Conservation (phyloP, 2,797 vertebrate species). For the Enteromius unitaeniatus region DNA sequence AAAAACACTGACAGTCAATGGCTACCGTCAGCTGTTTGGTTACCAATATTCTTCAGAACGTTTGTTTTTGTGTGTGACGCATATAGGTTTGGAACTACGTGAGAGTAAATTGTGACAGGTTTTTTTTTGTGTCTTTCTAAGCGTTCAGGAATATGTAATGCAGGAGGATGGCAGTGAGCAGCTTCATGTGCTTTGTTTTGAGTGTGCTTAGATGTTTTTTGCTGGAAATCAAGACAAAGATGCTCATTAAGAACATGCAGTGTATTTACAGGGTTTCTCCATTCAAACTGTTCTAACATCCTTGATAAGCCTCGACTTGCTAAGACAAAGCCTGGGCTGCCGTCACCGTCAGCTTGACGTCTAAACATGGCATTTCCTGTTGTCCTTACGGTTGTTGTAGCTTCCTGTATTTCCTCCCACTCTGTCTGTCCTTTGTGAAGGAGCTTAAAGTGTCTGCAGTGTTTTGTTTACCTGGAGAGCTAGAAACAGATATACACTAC, state of each 20-base stretch:
- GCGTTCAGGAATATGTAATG: no score
- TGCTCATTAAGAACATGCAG: neutral
- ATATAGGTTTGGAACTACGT: neutral
- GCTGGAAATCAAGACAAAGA: neutral
- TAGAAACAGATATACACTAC: neutral
- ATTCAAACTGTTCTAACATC: neutral
- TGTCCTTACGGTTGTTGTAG: conserved; percentile 65
- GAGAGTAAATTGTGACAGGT: neutral
- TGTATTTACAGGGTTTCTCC: neutral
- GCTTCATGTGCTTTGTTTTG: neutral
- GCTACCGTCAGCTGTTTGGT: neutral
- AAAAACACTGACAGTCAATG: neutral
- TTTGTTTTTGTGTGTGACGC: neutral
- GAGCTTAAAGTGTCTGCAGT: neutral
- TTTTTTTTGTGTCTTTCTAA: neutral
- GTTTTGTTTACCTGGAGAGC: neutral
- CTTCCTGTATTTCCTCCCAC: conserved; percentile 67
- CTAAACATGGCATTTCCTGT: conserved; percentile 79
- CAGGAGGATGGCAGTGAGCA: neutral
- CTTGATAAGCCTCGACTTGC: conserved; percentile 20
- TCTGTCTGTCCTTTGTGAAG: conserved; percentile 6
- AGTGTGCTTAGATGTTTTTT: neutral
- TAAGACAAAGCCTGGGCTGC: conserved; percentile 64
- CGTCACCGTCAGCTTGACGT: conserved; percentile 64
- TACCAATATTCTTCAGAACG: neutral